These are phyloP conservation scores for Cephus rjabovi DNA, from an alignment of 2,888 invertebrate species.

Conservation along the genomic window DNA sequence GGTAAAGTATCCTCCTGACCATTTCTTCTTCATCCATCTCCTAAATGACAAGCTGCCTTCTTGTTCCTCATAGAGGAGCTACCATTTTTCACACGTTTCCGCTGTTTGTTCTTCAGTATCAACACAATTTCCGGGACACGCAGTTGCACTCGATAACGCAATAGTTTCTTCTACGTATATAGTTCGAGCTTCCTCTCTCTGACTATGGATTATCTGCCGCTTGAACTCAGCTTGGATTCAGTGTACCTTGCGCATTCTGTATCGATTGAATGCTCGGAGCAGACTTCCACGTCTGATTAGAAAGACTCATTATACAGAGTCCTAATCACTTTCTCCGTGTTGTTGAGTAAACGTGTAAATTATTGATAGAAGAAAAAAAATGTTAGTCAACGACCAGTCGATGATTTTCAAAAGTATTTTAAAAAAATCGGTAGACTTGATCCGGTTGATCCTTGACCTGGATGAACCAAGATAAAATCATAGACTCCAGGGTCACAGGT, in stretches of 20 bases:
- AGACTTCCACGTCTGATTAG: background rate
- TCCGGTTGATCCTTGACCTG: background rate
- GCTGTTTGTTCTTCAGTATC: constrained; percentile 6
- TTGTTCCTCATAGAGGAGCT: constrained; percentile 9
- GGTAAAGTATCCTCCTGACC: constrained; percentile 8
- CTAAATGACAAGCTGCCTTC: constrained; percentile 11
- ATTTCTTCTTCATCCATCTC: constrained; percentile 13
- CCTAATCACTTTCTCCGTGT: background rate
- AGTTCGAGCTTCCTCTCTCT: background rate
- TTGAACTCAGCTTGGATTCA: constrained; percentile 5
- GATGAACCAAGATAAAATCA: background rate
- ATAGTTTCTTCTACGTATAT: background rate
- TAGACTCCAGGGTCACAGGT: background rate
- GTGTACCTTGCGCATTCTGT: background rate
- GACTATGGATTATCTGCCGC: background rate
- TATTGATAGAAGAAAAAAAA: background rate
- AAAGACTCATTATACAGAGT: background rate
- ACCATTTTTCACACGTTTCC: constrained; percentile 18
- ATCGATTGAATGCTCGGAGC: background rate
- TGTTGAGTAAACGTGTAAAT: background rate
- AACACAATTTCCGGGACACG: background rate
- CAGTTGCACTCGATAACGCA: background rate
- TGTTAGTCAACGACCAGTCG: background rate
- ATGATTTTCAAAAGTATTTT: background rate
- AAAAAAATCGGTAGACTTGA: background rate